Evolutionary conservation across 1,140 invertebrate species (phyloP), one percentile per base, ranked within the genome.

Genomic region (Holcopasites calliopsidis): DNA sequence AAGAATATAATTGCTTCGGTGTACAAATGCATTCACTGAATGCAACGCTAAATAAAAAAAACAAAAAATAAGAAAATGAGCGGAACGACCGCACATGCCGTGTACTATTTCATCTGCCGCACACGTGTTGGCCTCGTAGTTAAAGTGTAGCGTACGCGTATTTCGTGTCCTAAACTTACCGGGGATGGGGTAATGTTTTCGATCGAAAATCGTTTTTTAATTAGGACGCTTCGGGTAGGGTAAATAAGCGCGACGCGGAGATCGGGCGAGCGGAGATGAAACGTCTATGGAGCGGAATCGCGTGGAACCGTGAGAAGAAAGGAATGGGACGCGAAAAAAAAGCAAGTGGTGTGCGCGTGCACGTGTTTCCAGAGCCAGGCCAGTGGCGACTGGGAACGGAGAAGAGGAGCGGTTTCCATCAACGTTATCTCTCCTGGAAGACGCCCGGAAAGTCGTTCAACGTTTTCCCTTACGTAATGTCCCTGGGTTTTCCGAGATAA

Each of bases 391-490:
- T 6, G 35, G 6, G 31, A 57, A n/a, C 44, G n/a, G 60, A 28
- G 40, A 44, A 40, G 50, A 47, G 31, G 21, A 65, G 31, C 52
- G 26, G n/a, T 7, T 26, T 47, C 28, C 23, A 42, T 66, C 71
- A n/a, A 21, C 38, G 50, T 74, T 74, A 74, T 74, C 71, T 74
- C 52, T 50, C 71, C 71, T 47, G 35, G 38, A 66, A n/a, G 40
- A 74, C 21, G 13, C 47, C 31, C 23, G 33, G 31, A 38, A 52
- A 66, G 60, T 26, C 61, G 50, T 35, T 55, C 60, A 18, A 55
- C 18, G 35, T 55, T 66, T n/a, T 31, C 60, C 71, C n/a, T 66
- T 66, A 66, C 50, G 38, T 66, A 74, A 74, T 35, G 61, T 26
- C 16, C 38, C 23, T 16, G 40, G 54, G 11, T 47, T 44, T 8